Evolutionary conservation across 35 echinoderm and acorn worm genomes (phyloP).

Genomic region (Apostichopus californicus): DNA sequence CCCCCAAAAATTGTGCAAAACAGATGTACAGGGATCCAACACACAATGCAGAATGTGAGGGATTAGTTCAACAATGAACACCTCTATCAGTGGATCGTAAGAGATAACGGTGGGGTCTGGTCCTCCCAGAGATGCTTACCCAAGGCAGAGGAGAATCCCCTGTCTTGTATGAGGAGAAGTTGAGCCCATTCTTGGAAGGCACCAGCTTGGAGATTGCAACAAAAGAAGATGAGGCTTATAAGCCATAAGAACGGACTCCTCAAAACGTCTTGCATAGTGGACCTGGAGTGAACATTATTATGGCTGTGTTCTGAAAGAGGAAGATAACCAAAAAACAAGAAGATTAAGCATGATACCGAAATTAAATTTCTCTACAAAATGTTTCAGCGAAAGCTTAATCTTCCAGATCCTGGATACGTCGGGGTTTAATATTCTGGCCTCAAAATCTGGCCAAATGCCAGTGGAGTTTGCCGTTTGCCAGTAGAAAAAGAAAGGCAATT

Average conservation of each 20-base stretch:
- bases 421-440: too few relatives aligned
- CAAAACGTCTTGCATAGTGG: conserved; percentile 26
- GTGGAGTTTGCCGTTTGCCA: too few relatives aligned
- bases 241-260: conserved; percentile 38
- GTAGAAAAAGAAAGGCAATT: too few relatives aligned
- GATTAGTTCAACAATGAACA: too few relatives aligned
- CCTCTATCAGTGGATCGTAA: too few relatives aligned
- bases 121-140: neutral
- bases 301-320: neutral
- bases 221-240: conserved; percentile 10
- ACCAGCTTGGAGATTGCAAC: neutral
- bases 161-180: conserved; percentile 36
- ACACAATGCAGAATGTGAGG: too few relatives aligned
- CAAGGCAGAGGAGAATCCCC: conserved; percentile 9
- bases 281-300: neutral
- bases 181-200: conserved; percentile 46
- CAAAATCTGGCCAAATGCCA: too few relatives aligned
- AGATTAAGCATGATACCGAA: neutral
- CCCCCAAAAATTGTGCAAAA: too few relatives aligned
- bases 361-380: too few relatives aligned
- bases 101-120: neutral
- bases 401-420: too few relatives aligned
- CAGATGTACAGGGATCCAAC: too few relatives aligned
- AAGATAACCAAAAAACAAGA: neutral
- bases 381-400: too few relatives aligned